Percentiles rank a stretch among this genome's conserved stretches.
Evolutionary conservation across 2,888 invertebrate species (phyloP).

Genomic region (Ceratothoa steindachneri): DNA sequence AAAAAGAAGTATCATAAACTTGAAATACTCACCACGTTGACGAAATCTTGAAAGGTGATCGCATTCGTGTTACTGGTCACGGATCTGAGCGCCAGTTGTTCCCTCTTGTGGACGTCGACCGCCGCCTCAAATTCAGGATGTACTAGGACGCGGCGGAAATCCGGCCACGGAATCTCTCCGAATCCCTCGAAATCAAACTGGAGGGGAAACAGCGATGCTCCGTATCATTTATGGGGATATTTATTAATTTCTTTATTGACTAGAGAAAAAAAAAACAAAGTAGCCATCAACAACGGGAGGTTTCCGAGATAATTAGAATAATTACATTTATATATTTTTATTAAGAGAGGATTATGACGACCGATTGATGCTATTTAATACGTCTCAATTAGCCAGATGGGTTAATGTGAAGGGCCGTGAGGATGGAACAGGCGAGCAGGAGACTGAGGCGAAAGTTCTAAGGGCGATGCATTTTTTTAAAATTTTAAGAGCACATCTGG

Average conservation of each 20-base stretch:
- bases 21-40: slow-evolving; percentile 77
- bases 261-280: background rate
- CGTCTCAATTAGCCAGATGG: too few species aligned
- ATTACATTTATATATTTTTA: too few species aligned
- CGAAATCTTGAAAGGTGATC: slow-evolving; percentile 88
- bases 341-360: too few species aligned
- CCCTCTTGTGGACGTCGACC: slow-evolving; percentile 70
- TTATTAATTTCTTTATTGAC: background rate
- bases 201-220: slow-evolving; percentile 49
- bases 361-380: too few species aligned
- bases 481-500: too few species aligned
- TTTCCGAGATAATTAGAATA: background rate
- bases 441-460: too few species aligned
- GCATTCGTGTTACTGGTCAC: slow-evolving; percentile 67
- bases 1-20: background rate
- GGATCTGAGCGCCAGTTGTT: slow-evolving; percentile 69
- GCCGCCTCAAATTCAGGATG: slow-evolving; percentile 72
- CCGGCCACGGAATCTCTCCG: slow-evolving; percentile 83
- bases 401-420: too few species aligned
- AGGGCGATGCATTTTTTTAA: too few species aligned
- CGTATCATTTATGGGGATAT: background rate
- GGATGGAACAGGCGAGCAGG: too few species aligned
- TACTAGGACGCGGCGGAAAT: slow-evolving; percentile 71
- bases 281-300: background rate
- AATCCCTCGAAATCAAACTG: slow-evolving; percentile 90